Evolutionary conservation across 2,888 invertebrate species (phyloP), one percentile per base, ranked within the genome.

Genomic region (Cremastobaeus sp.): DNA sequence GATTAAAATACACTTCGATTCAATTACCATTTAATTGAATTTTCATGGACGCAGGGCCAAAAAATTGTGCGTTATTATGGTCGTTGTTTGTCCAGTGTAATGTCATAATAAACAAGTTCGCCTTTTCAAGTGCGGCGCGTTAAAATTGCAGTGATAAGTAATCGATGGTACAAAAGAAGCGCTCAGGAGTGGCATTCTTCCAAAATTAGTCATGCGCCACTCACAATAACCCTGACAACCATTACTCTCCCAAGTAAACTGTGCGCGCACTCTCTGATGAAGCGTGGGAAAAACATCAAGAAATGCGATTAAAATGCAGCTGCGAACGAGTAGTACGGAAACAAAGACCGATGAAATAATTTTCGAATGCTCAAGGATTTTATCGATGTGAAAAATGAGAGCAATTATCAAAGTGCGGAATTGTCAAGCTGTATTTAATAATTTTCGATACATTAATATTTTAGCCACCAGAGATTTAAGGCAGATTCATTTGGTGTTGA

Each of bases 331-430:
- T 60, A 54, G 57, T 62, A 64, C 52, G 21, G 62, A 60, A 70
- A 74, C 69, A 74, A 74, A 70, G 69, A 70, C 55, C 54, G 70
- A 66, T 74, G 70, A 66, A 74, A 74, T 55, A 70, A 54, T 68
- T 66, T 48, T n/a, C 50, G 47, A 55, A 54, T 60, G 59, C 55
- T 69, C 55, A 55, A 15, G 37, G 45, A 30, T 30, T 74, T 74
- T 43, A 39, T 43, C 54, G 54, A n/a, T n/a, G n/a, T n/a, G n/a
- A n/a, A n/a, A n/a, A n/a, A n/a, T n/a, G n/a, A n/a, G n/a, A n/a
- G n/a, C n/a, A n/a, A n/a, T n/a, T n/a, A n/a, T n/a, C n/a, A n/a
- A n/a, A n/a, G n/a, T n/a, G n/a, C n/a, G n/a, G n/a, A n/a, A n/a
- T n/a, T n/a, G n/a, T n/a, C n/a, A n/a, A n/a, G n/a, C n/a, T n/a